These are phyloP conservation scores for Schizothorax lantsangensis DNA, from an alignment of 2,797 vertebrate species.

Conservation along the genomic window DNA sequence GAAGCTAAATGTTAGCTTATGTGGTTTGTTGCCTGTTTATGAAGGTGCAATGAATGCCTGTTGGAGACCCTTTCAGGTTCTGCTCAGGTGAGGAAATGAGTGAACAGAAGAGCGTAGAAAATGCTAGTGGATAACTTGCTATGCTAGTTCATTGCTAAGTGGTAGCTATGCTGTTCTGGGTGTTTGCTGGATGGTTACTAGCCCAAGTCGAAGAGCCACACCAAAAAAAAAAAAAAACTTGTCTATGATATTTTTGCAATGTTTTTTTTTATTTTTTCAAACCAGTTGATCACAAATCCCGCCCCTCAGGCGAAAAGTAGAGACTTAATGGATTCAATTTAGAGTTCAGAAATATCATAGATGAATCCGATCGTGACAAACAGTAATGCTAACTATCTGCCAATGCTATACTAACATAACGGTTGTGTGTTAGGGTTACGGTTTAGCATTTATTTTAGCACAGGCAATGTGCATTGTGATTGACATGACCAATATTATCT, in stretches of 20 bases:
- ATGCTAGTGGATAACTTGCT: neutral
- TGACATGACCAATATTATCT: neutral
- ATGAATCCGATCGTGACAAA: neutral
- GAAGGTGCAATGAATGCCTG: constrained; percentile 28
- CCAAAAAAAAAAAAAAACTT: neutral
- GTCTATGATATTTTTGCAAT: neutral
- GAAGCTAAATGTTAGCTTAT: constrained; percentile 40
- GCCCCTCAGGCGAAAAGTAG: neutral
- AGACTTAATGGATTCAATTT: neutral
- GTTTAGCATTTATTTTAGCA: neutral
- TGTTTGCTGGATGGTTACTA: neutral
- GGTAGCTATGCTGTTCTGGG: too few species aligned
- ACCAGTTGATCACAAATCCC: neutral
- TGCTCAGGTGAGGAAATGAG: neutral
- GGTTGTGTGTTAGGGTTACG: neutral
- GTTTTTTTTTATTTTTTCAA: neutral
- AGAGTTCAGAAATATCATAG: neutral
- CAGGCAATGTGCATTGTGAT: neutral
- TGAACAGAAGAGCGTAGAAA: neutral
- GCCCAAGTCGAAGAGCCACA: neutral
- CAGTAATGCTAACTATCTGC: neutral
- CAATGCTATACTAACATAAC: too few species aligned
- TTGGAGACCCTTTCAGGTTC: neutral
- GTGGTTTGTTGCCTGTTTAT: constrained; percentile 13
- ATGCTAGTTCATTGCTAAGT: neutral